Conservation (phyloP, 2,113 vertebrate genomes). For the Microtus oregoni region DNA sequence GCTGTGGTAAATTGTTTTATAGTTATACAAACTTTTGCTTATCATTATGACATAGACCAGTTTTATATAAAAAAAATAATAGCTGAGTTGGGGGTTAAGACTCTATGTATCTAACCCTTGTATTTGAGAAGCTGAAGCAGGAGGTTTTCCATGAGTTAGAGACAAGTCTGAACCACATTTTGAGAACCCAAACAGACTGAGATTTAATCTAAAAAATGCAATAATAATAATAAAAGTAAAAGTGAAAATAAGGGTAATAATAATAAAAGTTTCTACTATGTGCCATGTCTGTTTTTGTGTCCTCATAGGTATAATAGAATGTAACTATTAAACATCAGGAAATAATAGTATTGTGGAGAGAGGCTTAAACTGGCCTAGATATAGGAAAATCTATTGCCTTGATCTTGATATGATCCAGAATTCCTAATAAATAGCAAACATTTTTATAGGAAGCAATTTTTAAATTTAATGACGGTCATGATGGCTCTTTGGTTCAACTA, state of each 20-base stretch:
- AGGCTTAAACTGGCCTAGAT: neutral
- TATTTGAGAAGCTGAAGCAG: neutral
- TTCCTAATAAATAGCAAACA: neutral
- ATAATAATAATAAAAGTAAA: neutral
- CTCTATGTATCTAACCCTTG: neutral
- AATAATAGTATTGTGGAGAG: neutral
- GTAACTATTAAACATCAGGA: neutral
- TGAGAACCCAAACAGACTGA: neutral
- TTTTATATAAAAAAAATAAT: neutral
- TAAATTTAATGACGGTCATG: neutral
- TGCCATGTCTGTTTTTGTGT: neutral
- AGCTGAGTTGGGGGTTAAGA: neutral
- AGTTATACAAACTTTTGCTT: neutral
- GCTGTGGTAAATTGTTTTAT: neutral
- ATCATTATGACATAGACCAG: neutral
- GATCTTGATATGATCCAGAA: neutral
- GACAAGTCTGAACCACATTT: neutral
- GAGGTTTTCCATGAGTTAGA: neutral
- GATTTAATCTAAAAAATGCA: neutral
- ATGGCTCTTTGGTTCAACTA: constrained; percentile 13
- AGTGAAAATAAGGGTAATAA: neutral
- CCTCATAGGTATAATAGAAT: neutral
- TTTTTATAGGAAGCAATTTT: constrained; percentile 40
- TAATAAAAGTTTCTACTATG: neutral
- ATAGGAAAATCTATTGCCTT: neutral